phyloP scores from a whole-genome alignment of 2,113 vertebrate species.

The Fregetta grallaria region DNA sequence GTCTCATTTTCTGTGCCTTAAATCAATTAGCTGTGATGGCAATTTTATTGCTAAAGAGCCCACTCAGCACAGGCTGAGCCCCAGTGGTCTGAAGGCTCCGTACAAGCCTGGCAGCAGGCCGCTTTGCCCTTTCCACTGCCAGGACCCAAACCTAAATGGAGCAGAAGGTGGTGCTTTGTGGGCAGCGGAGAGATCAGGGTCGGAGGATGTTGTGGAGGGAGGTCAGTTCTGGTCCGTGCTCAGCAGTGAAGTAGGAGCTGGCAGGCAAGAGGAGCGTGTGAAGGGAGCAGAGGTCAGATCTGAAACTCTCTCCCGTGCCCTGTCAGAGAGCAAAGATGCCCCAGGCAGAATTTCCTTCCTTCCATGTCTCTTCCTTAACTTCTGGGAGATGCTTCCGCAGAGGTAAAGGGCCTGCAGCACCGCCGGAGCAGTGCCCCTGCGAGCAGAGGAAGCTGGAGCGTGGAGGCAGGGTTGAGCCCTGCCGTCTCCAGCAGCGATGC shows the following conservation, averaged over 20 bases:
- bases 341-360: not conserved
- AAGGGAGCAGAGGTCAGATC: not conserved
- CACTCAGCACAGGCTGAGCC: not conserved
- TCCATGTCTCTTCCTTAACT: not conserved
- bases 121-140: not conserved
- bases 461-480: not conserved
- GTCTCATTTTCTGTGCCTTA: not conserved
- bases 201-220: not conserved
- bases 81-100: not conserved
- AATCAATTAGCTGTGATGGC: not conserved
- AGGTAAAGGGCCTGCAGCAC: not conserved
- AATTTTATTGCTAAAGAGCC: not conserved
- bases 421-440: fast-evolving
- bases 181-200: not conserved
- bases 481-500: not conserved
- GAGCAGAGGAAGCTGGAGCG: not conserved
- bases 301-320: fast-evolving
- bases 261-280: not conserved
- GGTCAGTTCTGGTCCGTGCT: not conserved
- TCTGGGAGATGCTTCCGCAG: not conserved
- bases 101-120: not conserved
- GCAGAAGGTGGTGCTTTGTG: not conserved
- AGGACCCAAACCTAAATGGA: not conserved
- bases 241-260: not conserved
- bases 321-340: not conserved